Conservation (phyloP, 2,888 invertebrate species). For the Autographa gamma region DNA sequence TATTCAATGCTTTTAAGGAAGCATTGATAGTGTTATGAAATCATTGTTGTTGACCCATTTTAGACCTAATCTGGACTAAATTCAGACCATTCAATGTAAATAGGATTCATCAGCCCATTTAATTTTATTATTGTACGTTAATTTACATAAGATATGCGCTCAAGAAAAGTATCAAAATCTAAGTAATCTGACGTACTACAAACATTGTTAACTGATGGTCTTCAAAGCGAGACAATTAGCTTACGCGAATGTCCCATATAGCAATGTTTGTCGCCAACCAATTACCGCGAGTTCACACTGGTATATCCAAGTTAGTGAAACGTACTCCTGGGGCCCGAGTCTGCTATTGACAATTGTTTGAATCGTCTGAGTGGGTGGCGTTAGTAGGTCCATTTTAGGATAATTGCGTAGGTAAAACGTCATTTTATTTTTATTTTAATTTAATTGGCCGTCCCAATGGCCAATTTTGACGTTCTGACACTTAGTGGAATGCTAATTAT, state of each 20-base stretch:
- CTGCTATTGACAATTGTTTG: no score
- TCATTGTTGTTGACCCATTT: slow-evolving; percentile 21
- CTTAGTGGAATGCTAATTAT: no score
- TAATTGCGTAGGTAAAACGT: no score
- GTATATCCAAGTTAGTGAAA: not conserved
- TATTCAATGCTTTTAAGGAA: slow-evolving; percentile 33
- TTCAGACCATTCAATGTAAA: not conserved
- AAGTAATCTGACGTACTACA: no score
- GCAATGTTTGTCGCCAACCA: not conserved
- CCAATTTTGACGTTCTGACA: no score
- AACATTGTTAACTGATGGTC: no score
- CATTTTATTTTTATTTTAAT: no score
- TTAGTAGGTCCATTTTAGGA: no score
- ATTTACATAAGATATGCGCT: not conserved
- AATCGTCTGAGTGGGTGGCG: no score
- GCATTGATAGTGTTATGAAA: slow-evolving; percentile 17
- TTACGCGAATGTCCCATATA: not conserved
- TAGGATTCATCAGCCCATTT: not conserved
- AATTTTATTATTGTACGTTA: not conserved
- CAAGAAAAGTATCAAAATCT: not conserved
- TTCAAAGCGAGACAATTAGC: not conserved
- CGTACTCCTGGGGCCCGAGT: no score
- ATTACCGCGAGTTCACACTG: not conserved
- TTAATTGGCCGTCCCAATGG: no score
- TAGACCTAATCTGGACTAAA: not conserved